These are phyloP conservation scores for Campylomormyrus numenius DNA, from an alignment of 2,113 vertebrate genomes.

Conservation along the genomic window DNA sequence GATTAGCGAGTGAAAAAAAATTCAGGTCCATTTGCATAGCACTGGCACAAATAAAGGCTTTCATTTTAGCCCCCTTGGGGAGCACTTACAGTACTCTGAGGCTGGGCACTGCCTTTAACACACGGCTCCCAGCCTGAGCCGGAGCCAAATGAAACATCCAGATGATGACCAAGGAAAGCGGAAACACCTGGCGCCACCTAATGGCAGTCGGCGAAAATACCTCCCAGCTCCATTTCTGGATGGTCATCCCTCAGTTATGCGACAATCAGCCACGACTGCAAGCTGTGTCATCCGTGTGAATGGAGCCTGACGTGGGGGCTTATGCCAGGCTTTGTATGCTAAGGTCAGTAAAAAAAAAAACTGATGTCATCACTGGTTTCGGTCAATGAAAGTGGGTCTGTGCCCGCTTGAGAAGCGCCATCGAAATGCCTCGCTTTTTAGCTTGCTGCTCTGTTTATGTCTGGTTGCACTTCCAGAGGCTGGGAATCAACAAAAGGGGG, in stretches of 20 bases:
- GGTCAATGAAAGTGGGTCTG: not conserved
- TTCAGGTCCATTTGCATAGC: not conserved
- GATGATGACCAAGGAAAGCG: not conserved
- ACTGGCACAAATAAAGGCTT: not conserved
- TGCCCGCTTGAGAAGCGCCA: not conserved
- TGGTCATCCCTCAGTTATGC: not conserved
- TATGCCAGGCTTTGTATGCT: not conserved
- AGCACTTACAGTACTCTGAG: not conserved
- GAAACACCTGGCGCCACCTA: slow-evolving; percentile 1
- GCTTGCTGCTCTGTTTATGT: not conserved
- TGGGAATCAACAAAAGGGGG: not conserved
- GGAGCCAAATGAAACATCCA: not conserved
- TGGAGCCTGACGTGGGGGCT: not conserved
- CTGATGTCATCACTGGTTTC: not conserved
- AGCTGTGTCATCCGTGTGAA: not conserved
- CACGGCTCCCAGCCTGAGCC: not conserved
- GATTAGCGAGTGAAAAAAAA: not conserved
- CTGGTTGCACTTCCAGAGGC: not conserved
- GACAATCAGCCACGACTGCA: not conserved
- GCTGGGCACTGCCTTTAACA: not conserved
- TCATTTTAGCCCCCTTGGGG: not conserved
- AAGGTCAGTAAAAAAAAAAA: not conserved
- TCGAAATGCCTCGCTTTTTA: not conserved
- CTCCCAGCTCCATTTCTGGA: not conserved
- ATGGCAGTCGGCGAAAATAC: not conserved